phyloP scores from a whole-genome alignment of 2,113 vertebrate genomes.

The Prochilodus magdalenae region DNA sequence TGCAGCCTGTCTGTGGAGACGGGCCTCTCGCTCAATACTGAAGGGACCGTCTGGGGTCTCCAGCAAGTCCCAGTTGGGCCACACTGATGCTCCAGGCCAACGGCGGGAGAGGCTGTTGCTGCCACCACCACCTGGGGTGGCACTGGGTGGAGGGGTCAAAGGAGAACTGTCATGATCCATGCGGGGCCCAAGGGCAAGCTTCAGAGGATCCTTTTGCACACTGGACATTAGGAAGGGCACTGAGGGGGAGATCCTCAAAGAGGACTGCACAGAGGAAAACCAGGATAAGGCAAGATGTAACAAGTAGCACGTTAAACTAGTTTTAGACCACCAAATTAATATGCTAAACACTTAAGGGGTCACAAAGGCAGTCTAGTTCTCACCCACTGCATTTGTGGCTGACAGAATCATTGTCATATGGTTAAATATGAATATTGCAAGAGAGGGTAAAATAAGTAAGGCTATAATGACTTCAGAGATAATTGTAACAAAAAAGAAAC shows the following conservation, averaged over 20 bases:
- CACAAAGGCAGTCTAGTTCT: too few relatives aligned
- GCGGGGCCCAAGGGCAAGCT: slow-evolving; percentile 82
- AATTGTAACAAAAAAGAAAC: too few relatives aligned
- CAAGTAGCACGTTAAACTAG: too few relatives aligned
- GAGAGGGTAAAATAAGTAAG: too few relatives aligned
- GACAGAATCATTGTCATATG: too few relatives aligned
- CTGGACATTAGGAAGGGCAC: slow-evolving; percentile 89
- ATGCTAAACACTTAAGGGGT: too few relatives aligned
- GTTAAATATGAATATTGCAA: too few relatives aligned
- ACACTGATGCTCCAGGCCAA: slow-evolving; percentile 89
- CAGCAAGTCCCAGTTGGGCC: slow-evolving; percentile 89
- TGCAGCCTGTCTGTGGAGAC: slow-evolving; percentile 94
- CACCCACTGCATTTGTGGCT: too few relatives aligned
- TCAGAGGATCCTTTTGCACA: slow-evolving; percentile 88
- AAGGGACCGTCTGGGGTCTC: slow-evolving; percentile 91
- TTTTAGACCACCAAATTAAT: too few relatives aligned
- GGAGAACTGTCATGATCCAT: slow-evolving; percentile 88
- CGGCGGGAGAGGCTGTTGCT: slow-evolving; percentile 83
- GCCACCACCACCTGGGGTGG: slow-evolving; percentile 75
- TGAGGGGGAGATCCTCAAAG: slow-evolving; percentile 92
- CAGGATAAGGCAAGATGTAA: too few relatives aligned
- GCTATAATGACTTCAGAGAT: too few relatives aligned
- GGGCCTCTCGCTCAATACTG: slow-evolving; percentile 96
- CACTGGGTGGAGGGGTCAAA: slow-evolving; percentile 79
- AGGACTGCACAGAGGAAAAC: slow-evolving; percentile 80